Evolutionary conservation across 2,797 vertebrate species (phyloP).

Genomic region (Schizopygopsis malacanthus): DNA sequence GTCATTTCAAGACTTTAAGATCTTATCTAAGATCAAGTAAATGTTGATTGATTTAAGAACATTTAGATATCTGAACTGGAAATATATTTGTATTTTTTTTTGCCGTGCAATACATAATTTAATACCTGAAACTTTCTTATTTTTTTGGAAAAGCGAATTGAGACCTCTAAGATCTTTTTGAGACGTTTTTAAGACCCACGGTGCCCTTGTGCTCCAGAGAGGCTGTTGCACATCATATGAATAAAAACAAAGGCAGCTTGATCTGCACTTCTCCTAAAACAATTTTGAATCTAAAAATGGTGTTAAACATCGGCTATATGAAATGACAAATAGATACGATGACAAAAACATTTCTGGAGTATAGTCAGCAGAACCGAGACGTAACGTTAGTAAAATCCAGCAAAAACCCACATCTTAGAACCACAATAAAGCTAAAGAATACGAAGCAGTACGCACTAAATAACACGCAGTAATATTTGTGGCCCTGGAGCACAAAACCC

Average conservation of each 20-base stretch:
- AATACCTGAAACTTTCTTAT: not conserved
- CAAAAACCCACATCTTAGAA: too few species aligned
- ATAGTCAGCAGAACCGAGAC: too few species aligned
- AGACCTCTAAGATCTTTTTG: not conserved
- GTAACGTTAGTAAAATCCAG: too few species aligned
- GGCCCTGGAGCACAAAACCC: too few species aligned
- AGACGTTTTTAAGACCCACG: not conserved
- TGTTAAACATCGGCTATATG: too few species aligned
- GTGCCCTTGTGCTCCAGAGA: not conserved
- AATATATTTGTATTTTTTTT: too few species aligned
- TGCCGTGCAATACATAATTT: not conserved
- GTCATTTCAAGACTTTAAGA: not conserved
- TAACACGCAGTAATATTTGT: too few species aligned
- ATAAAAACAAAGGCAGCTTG: not conserved
- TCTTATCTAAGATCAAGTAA: not conserved
- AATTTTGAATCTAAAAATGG: too few species aligned
- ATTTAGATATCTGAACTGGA: not conserved
- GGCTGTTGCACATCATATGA: not conserved
- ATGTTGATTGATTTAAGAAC: not conserved
- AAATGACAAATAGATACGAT: too few species aligned
- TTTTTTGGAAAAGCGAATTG: not conserved
- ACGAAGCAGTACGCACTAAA: too few species aligned
- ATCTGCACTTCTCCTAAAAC: not conserved
- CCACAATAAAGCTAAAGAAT: too few species aligned
- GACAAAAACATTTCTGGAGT: too few species aligned